Percentiles rank a stretch among this genome's conserved stretches.
Conservation (phyloP, 2,113 vertebrate species). For the Columba janthina region DNA sequence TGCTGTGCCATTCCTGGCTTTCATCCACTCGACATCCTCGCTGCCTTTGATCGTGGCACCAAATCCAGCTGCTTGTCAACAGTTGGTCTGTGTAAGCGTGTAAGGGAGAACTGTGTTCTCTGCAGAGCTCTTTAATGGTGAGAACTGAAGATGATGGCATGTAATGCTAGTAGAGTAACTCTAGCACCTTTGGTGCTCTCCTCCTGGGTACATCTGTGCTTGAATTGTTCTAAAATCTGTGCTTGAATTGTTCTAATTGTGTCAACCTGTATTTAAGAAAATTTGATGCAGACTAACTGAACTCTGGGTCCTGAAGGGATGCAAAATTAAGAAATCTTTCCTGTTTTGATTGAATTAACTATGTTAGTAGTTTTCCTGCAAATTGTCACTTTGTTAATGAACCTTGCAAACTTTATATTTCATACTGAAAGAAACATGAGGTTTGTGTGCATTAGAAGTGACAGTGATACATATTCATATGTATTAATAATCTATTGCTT, state of each 20-base stretch:
- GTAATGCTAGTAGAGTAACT: neutral
- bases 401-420: neutral
- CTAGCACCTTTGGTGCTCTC: neutral
- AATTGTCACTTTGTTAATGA: neutral
- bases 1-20: neutral
- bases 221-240: neutral
- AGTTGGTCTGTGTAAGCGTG: neutral
- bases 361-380: neutral
- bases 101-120: neutral
- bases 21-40: neutral
- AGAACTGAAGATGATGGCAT: neutral
- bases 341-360: neutral
- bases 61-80: neutral
- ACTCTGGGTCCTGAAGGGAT: neutral
- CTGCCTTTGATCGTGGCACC: neutral
- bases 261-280: neutral
- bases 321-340: neutral
- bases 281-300: neutral
- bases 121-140: neutral
- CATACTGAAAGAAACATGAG: neutral
- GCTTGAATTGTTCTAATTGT: neutral
- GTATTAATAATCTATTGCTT: neutral
- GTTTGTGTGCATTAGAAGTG: neutral
- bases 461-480: neutral
- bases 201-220: neutral